Evolutionary conservation across 2,888 invertebrate genomes (phyloP), one percentile per base, ranked within the genome.

Genomic region (Coenonympha glycerion): DNA sequence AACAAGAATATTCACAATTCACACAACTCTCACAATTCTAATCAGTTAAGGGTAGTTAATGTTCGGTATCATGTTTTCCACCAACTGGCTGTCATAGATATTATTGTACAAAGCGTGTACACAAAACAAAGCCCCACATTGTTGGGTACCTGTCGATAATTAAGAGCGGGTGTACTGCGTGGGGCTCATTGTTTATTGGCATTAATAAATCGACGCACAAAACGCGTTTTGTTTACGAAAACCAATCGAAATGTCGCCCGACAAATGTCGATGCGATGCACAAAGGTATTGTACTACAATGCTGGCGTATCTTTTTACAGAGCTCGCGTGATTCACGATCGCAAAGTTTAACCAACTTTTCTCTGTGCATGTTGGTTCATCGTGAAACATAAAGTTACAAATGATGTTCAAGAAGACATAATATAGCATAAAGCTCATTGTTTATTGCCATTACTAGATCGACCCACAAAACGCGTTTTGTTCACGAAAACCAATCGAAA

Each of bases 241-340:
- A 80, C 79, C 84, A 79, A 80, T 81, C 80, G 79, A 74, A 73
- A 76, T 77, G 75, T 74, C 73, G 73, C 73, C 67, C 72, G 73
- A 75, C 76, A 79, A 79, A 83, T 75, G 77, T 76, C 76, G 76
- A 76, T 76, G 71, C 63, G 67, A 58, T 58, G 56, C 66, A 76
- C 76, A 74, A 74, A 73, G 79, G 73, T 78, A 69, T 72, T 62
- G 61, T 58, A 53, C 67, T 64, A 75, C 77, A 79, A 80, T 73
- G 66, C 72, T 60, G 66, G 69, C 65, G 63, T 67, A 73, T 74
- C 67, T 79, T 81, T 78, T 76, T 71, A 71, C 64, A 33, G 62
- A 49, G 53, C 55, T 30, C 45, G 47, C 50, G 55, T 52, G 67
- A 76, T 68, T 71, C 66, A 79, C 66, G 50, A 68, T 0, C 1